Evolutionary conservation across 2,113 vertebrate genomes (phyloP), one percentile per base, ranked within the genome.

Genomic region (Cephalopholis sonnerati): DNA sequence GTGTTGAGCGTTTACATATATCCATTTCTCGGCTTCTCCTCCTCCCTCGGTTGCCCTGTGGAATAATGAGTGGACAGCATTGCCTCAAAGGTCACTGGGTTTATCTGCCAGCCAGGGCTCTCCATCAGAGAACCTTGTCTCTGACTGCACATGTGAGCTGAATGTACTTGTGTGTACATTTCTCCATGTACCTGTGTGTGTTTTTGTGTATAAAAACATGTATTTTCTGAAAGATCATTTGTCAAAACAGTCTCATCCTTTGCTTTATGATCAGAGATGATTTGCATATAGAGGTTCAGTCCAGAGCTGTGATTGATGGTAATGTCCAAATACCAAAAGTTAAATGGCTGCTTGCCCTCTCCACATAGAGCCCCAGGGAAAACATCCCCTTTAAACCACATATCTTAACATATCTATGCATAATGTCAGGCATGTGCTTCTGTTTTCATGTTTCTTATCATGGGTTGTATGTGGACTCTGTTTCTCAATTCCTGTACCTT

Each of bases 41-140:
- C 53, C 15, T 59, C 46, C 64, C 41, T 50, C 25, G 0, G 15
- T 36, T 46, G 69, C 87, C 78, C 82, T 58, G 61, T 77, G 74
- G 82, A 83, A 79, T 85, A 81, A 85, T 85, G 77, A 92, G 84
- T 77, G 83, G 76, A 72, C 80, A 24, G 51, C 75, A 59, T 89
- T 80, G 66, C 69, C 66, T 85, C 72, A 91, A 93, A 91, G 86
- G 89, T 90, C 89, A 91, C 58, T 78, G 74, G 63, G 81, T 91
- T 84, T 65, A 69, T 91, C 65, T 36, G 69, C 36, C 68, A 69
- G 61, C 66, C 10, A 9, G 15, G 68, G 67, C 64, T 81, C 68
- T 77, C 62, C n/a, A 64, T 85, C 65, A 79, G 64, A 76, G 64
- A 50, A 53, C 17, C 63, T 79, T 0, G 20, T 74, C 61, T 41